Evolutionary conservation across 2,797 vertebrate species (phyloP), one percentile per base, ranked within the genome.

Genomic region (Chaetophractus vellerosus): DNA sequence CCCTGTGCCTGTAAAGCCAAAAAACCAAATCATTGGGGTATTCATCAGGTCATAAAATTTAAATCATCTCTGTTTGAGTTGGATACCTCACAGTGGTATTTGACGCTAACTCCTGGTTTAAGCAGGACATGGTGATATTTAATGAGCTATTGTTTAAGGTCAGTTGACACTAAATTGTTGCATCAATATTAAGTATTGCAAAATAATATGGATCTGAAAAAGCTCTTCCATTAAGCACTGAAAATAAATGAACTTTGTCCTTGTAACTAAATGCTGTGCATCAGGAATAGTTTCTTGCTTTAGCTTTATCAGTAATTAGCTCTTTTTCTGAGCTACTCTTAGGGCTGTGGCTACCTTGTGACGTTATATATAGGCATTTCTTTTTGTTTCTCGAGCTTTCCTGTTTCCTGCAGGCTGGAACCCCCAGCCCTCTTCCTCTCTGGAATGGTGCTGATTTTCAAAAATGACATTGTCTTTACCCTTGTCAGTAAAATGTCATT

Each of bases 111-210:
- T 41, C 68, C 36, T 92, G 55, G 61, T 79, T 95, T 66, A 91
- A 48, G n/a, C n/a, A 50, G 64, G 64, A 52, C 55, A 59, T 94
- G 74, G 61, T 95, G 59, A 59, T 94, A 74, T 82, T 90, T 95
- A 90, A 80, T 69, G 81, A 55, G 50, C 59, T 88, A 5, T 92
- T 95, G 76, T 94, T 96, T 90, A 95, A 89, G 80, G 90, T 91
- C 83, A 90, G 0, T 68, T 88, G 52, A 89, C 52, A 71, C 64
- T 71, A 83, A 78, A 55, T 52, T 71, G 63, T 75, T 89, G 57
- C 48, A 59, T 93, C 75, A 61, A 0, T 75, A 52, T 82, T 78
- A 66, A 88, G 74, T 41, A 86, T 81, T 78, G 31, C 23, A 84
- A 83, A 94, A 33, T 66, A 88, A 41, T 63, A 36, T 41, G 36